Percentiles rank a stretch among this genome's conserved stretches.
Conservation (phyloP, 37 sponge, comb jelly and placozoan species). For the Theonella swinhoei region DNA sequence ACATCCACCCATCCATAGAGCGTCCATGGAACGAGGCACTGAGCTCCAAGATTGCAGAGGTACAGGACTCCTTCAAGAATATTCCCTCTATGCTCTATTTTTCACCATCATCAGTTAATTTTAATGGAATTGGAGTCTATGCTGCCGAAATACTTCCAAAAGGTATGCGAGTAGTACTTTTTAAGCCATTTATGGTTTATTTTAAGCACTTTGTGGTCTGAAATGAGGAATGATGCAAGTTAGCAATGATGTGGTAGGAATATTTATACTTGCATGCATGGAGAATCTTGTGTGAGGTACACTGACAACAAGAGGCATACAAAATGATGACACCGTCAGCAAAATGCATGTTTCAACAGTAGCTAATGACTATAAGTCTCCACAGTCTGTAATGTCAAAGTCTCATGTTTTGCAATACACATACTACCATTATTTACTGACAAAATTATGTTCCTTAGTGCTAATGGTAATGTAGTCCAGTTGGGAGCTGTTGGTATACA, state of each 20-base stretch:
- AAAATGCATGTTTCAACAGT: neutral
- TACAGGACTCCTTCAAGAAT: conserved; percentile 39
- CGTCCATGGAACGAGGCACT: conserved; percentile 38
- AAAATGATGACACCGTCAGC: neutral
- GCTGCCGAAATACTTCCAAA: conserved; percentile 40
- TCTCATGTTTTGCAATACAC: too few species aligned
- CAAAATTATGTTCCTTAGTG: too few species aligned
- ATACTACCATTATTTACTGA: too few species aligned
- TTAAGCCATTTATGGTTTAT: too few species aligned
- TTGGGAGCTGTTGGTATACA: too few species aligned
- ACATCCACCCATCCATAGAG: too few species aligned
- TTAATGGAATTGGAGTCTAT: conserved; percentile 55
- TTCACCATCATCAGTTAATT: conserved; percentile 40
- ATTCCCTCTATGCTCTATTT: conserved; percentile 60
- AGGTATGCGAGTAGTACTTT: conserved; percentile 24
- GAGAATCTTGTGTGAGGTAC: neutral
- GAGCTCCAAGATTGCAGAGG: conserved; percentile 30
- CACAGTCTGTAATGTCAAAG: too few species aligned
- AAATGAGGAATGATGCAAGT: too few species aligned
- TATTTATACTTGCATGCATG: neutral
- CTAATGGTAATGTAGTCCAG: too few species aligned
- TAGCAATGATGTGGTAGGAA: too few species aligned
- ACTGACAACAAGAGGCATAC: neutral
- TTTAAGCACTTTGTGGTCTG: too few species aligned
- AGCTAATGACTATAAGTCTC: too few species aligned